Base-by-base conservation (phyloP, 1,140 invertebrate species). In the Heliconius eleuchia region DNA sequence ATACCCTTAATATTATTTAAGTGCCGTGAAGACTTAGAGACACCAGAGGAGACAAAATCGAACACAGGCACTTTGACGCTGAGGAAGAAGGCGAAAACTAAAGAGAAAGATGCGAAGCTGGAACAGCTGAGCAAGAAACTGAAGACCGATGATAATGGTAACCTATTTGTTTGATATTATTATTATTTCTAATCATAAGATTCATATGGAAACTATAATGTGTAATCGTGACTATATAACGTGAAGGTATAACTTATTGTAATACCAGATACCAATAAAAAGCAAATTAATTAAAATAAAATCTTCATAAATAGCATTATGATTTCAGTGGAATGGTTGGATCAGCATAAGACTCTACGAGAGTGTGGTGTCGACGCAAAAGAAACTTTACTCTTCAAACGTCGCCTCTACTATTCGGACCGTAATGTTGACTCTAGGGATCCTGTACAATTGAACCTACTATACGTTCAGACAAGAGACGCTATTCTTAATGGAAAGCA, bases 351-450 rank as follows among this genome's bases (percentile, higher is more conserved):
- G 94, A 99, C 99, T 0, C 94, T 99, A n/a, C 95, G 99, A 50
- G 99, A 99, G 93, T 98, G 99, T 95, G 98, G 98, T n/a, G 98
- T 99, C 60, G 97, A 98, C 83, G 98, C 99, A 88, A 96, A 96
- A 16, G 98, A 99, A 91, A 98, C 98, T 7, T 96, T 99, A 11
- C 94, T 99, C 9, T 95, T 99, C 71, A 96, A 98, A 83, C 95
- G 99, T 77, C 99, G 99, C 88, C 99, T 98, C 90, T 99, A 99
- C 96, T 99, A 99, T 95, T 99, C 99, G 1, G 99, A 99, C 95
- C 98, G 99, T 87, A 99, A 99, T 93, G 99, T 99, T 76, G 99
- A 99, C 94, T 98, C 98, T 3, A 95, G 99, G 78, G 99, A 99
- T 95, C 99, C 99, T 0, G 98, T 99, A 1, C 99, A 99, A 94